These are phyloP conservation scores for Osmoderma eremita DNA, from an alignment of 2,888 invertebrate species.

Conservation along the genomic window DNA sequence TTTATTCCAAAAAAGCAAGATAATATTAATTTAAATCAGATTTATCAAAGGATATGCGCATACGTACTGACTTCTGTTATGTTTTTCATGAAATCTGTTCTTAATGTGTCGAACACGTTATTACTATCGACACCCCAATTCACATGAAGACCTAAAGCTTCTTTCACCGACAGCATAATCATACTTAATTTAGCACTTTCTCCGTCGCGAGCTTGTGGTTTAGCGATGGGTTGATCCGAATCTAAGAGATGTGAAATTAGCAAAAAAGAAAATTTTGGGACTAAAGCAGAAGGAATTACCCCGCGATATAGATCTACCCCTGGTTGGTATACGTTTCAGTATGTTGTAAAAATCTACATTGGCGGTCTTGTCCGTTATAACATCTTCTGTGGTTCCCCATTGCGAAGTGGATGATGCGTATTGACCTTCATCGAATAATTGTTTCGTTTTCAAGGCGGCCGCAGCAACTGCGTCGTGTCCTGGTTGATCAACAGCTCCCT, in stretches of 20 bases:
- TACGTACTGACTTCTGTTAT: conserved; percentile 14
- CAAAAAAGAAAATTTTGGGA: neutral
- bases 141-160: conserved; percentile 74
- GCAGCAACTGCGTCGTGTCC: conserved; percentile 71
- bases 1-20: too few relatives aligned
- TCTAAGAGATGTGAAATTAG: neutral
- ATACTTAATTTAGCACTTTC: conserved; percentile 61
- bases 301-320: conserved; percentile 3
- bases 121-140: conserved; percentile 73
- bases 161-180: conserved; percentile 78
- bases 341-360: conserved; percentile 87
- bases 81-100: conserved; percentile 83
- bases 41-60: neutral
- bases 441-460: conserved; percentile 68
- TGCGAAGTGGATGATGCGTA: conserved; percentile 50
- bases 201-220: conserved; percentile 47
- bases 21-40: too few relatives aligned
- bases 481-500: conserved; percentile 74
- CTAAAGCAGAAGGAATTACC: neutral
- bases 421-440: conserved; percentile 65
- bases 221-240: conserved; percentile 23
- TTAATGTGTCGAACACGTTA: conserved; percentile 69
- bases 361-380: conserved; percentile 71
- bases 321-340: conserved; percentile 63
- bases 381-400: conserved; percentile 73